Evolutionary conservation across 2,113 vertebrate species (phyloP).

Genomic region (Cepphus grylle): DNA sequence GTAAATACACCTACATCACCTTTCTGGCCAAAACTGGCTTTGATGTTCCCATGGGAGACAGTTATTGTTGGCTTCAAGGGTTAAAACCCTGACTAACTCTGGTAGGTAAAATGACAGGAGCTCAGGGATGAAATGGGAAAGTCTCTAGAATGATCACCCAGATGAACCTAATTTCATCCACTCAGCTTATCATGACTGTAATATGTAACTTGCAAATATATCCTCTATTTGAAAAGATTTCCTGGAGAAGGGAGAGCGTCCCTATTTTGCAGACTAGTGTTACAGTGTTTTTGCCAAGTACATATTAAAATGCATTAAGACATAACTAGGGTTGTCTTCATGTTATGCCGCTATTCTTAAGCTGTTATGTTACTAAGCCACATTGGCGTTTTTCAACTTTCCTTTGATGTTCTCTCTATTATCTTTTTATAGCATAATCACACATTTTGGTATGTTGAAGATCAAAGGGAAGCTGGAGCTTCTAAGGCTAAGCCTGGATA

Average conservation of each 20-base stretch:
- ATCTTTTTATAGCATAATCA: conserved; percentile 73
- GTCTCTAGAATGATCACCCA: background rate
- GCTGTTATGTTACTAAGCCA: conserved; percentile 69
- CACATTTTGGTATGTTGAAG: conserved; percentile 71
- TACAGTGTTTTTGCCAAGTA: conserved; percentile 20
- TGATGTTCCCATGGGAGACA: conserved; percentile 45
- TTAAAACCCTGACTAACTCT: conserved; percentile 20
- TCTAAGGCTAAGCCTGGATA: conserved; percentile 67
- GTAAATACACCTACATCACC: conserved; percentile 57
- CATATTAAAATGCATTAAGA: conserved; percentile 72
- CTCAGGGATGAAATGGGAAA: background rate
- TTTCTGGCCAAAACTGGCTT: conserved; percentile 44
- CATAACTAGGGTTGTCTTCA: conserved; percentile 66
- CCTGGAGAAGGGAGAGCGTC: background rate
- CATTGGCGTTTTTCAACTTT: conserved; percentile 50
- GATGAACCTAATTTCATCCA: background rate
- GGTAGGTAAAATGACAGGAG: conserved; percentile 12
- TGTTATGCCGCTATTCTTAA: conserved; percentile 69
- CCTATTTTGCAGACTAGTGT: background rate
- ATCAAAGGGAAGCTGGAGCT: conserved; percentile 70
- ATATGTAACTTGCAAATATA: background rate
- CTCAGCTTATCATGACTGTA: background rate
- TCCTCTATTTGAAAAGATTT: background rate
- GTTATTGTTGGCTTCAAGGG: conserved; percentile 51
- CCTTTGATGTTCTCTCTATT: conserved; percentile 68